phyloP scores from a whole-genome alignment of 1,140 invertebrate genomes.

The Phymastichus coffea region DNA sequence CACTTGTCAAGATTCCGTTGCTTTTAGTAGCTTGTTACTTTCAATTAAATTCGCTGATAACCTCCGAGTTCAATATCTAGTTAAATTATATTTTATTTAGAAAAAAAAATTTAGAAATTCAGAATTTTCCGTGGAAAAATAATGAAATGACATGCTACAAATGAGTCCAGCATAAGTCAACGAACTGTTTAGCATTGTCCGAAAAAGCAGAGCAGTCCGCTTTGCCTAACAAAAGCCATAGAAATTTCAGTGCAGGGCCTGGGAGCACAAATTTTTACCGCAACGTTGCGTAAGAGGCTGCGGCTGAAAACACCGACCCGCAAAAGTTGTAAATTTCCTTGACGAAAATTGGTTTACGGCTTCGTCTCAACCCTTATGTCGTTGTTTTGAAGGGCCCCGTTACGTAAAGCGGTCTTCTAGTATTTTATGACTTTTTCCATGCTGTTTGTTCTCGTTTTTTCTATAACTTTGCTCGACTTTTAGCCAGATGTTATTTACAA shows the following conservation, averaged over 20 bases:
- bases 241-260: too few species aligned
- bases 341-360: slow-evolving; percentile 38
- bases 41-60: too few species aligned
- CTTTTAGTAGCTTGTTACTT: too few species aligned
- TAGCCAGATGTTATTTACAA: slow-evolving; percentile 43
- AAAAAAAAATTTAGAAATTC: too few species aligned
- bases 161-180: too few species aligned
- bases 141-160: too few species aligned
- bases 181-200: neutral
- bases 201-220: neutral
- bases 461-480: slow-evolving; percentile 11
- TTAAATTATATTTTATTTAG: too few species aligned
- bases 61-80: too few species aligned
- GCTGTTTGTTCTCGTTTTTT: slow-evolving; percentile 24
- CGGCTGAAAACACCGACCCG: too few species aligned
- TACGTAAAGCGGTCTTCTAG: slow-evolving; percentile 36
- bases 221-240: slow-evolving; percentile 1
- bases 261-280: slow-evolving; percentile 31
- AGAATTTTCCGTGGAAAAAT: too few species aligned
- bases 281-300: slow-evolving; percentile 32
- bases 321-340: slow-evolving; percentile 45
- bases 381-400: slow-evolving; percentile 29
- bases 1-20: too few species aligned
- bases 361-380: slow-evolving; percentile 41
- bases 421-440: slow-evolving; percentile 31